These are phyloP conservation scores for Gorsachius magnificus DNA, from an alignment of 2,797 vertebrate species.

Conservation along the genomic window DNA sequence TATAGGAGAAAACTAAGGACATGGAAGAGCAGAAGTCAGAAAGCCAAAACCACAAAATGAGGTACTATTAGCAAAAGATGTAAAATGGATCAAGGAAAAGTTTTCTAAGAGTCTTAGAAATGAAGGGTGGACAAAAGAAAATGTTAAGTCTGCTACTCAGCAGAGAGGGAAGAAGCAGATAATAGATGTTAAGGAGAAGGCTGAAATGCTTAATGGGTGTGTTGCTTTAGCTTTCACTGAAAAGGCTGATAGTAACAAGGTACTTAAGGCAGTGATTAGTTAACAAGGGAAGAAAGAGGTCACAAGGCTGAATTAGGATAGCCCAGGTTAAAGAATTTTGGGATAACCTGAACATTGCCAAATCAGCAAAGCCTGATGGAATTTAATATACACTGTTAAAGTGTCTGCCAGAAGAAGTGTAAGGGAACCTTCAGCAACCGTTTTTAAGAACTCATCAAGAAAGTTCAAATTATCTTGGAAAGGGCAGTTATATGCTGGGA, in stretches of 20 bases:
- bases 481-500: not conserved
- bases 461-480: not conserved
- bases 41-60: constrained; percentile 27
- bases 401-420: not conserved
- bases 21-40: constrained; percentile 1
- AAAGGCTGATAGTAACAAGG: not conserved
- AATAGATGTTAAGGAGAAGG: not conserved
- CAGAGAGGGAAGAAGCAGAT: not conserved
- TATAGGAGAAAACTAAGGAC: not conserved
- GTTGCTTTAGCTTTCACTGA: not conserved
- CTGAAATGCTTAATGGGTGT: not conserved
- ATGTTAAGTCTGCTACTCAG: not conserved
- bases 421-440: not conserved
- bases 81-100: constrained; percentile 37
- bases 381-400: not conserved
- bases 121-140: not conserved
- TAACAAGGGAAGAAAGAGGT: not conserved
- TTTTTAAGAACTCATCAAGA: not conserved
- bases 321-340: not conserved
- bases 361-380: not conserved
- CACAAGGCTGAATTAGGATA: not conserved
- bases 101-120: not conserved
- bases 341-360: not conserved
- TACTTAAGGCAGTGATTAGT: not conserved
- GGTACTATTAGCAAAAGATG: not conserved